Evolutionary conservation across 2,888 invertebrate species (phyloP).

Genomic region (Tipula helvola): DNA sequence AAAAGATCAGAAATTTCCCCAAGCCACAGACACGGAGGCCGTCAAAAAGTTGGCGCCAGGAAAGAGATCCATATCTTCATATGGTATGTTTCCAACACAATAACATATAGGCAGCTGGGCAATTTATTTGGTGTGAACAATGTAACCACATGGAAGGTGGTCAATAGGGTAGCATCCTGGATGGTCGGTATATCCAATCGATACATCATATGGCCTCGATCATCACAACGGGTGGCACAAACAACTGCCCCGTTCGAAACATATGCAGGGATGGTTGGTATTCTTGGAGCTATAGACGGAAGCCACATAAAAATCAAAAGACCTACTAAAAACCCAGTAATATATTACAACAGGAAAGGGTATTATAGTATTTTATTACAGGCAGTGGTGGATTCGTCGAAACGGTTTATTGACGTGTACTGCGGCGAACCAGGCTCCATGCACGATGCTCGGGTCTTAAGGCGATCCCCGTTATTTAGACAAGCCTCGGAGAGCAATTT

Average conservation of each 20-base stretch:
- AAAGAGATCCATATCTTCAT: no score
- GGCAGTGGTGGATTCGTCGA: not conserved
- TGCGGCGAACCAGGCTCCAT: not conserved
- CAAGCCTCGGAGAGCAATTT: not conserved
- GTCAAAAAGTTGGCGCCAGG: no score
- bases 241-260: not conserved
- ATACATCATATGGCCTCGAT: not conserved
- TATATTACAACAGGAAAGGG: not conserved
- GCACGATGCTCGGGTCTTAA: not conserved
- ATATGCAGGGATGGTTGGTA: not conserved
- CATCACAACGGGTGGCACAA: not conserved
- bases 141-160: not conserved
- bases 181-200: not conserved
- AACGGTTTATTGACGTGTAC: not conserved
- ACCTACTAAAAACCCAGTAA: not conserved
- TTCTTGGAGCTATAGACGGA: conserved; percentile 4
- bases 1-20: no score
- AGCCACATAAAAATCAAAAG: not conserved
- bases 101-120: no score
- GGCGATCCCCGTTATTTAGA: not conserved
- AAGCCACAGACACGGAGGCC: no score
- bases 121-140: no score
- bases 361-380: not conserved
- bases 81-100: no score
- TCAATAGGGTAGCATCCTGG: not conserved